Percentiles rank a stretch among this genome's conserved stretches.
These are phyloP conservation scores for Drosophila dunni DNA, from an alignment of 1,140 invertebrate genomes.

Conservation along the genomic window DNA sequence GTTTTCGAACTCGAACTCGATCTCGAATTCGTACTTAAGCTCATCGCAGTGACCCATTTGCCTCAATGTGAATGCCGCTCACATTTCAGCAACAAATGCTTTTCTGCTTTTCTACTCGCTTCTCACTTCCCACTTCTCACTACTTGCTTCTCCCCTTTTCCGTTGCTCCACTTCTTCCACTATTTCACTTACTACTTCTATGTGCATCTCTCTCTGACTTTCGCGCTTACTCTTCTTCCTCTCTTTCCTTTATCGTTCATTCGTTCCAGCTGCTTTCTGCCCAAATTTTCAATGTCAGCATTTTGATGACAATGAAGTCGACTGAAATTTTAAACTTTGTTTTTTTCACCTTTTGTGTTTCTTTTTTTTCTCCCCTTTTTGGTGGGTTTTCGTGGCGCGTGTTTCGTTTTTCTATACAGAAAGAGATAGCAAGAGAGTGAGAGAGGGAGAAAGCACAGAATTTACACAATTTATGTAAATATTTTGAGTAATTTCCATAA, in stretches of 20 bases:
- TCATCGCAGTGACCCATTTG: conserved; percentile 66
- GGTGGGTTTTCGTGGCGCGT: conserved; percentile 48
- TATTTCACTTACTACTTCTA: conserved; percentile 27
- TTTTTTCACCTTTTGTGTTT: conserved; percentile 8
- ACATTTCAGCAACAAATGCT: conserved; percentile 57
- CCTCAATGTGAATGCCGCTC: conserved; percentile 70
- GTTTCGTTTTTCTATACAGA: conserved; percentile 54
- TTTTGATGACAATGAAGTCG: conserved; percentile 71
- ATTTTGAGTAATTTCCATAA: conserved; percentile 48
- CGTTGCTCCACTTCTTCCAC: conserved; percentile 10
- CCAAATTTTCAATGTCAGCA: conserved; percentile 73
- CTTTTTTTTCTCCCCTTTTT: conserved; percentile 17
- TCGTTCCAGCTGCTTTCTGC: conserved; percentile 36
- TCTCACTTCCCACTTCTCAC: neutral
- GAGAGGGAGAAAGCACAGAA: conserved; percentile 30
- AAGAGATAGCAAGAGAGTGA: neutral
- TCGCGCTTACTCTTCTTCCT: conserved; percentile 9
- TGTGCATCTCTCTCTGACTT: neutral
- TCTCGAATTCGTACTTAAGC: neutral
- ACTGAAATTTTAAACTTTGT: conserved; percentile 45
- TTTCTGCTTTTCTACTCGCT: conserved; percentile 20
- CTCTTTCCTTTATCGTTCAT: conserved; percentile 27
- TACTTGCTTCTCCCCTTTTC: conserved; percentile 16
- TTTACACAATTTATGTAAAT: conserved; percentile 63
- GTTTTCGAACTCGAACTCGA: neutral